Base-by-base conservation (phyloP, 2,113 vertebrate genomes). In the Varanus komodoensis region DNA sequence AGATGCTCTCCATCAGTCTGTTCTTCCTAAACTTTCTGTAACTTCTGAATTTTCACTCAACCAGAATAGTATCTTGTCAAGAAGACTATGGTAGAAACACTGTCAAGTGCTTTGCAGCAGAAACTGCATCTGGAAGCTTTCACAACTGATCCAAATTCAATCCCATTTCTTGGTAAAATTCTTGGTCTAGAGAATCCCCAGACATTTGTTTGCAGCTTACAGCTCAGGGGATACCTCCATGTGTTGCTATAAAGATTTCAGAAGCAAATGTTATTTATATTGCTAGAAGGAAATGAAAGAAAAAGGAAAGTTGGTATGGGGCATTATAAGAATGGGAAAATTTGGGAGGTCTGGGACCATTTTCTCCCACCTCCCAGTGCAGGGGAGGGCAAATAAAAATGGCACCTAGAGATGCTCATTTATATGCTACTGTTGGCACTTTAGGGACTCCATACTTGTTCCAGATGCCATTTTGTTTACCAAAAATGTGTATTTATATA, bases 241-340 rank as follows among this genome's bases (percentile, higher is more conserved):
- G 48, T 84, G 25, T 84, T 78, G 57, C 38, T 54, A n/a, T n/a
- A 81, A 81, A 52, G 27, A 0, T 81, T 81, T 81, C 79, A 81
- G 17, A 81, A 81, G 79, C n/a, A 81, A 81, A 81, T 57, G 79
- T 52, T 80, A 6, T 80, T 81, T 50, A 81, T 81, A 54, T n/a
- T 54, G 54, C 8, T 81, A 83, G 27, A 21, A 23, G 74, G 25
- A 11, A 86, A 86, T 57, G 34, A 50, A 79, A 48, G 17, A 11
- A 84, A 84, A 48, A 57, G 44, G 34, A 29, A 44, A 14, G 29
- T 38, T n/a, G 27, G 52, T 32, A 48, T 67, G 8, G 29, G 48
- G 34, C 48, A 17, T 87, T 67, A 11, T 8, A 54, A 12, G 54
- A 12, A 12, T 54, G 6, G 2, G 4, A 7, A 54, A 54, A 7